Conservation (phyloP, 2,888 invertebrate species). For the Dromius quadrimaculatus region DNA sequence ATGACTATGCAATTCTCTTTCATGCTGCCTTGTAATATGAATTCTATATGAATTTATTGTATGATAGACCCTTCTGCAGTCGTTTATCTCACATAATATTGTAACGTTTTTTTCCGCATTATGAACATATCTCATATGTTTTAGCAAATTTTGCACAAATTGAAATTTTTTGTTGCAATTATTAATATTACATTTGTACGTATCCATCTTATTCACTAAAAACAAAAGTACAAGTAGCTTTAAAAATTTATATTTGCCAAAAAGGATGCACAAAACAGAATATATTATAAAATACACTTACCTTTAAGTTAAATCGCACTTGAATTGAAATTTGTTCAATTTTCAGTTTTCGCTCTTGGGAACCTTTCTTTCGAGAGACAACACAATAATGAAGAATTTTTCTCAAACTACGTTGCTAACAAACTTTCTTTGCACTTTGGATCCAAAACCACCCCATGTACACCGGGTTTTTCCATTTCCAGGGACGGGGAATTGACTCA, state of each 20-base stretch:
- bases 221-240: background rate
- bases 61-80: background rate
- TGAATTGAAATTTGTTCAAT: background rate
- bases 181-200: background rate
- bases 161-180: background rate
- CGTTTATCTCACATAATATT: background rate
- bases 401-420: too few species aligned
- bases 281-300: too few species aligned
- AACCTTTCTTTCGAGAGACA: background rate
- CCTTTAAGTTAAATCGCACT: background rate
- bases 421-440: too few species aligned
- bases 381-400: background rate
- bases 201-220: background rate
- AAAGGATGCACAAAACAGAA: background rate
- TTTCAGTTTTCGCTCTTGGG: background rate
- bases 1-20: background rate
- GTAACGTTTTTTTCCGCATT: background rate
- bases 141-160: background rate
- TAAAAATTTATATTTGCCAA: background rate
- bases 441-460: too few species aligned
- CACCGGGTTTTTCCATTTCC: too few species aligned
- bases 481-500: too few species aligned
- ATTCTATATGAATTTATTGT: background rate
- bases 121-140: background rate
- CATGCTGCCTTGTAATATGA: background rate